Evolutionary conservation across 2,113 vertebrate species (phyloP).

Genomic region (Salminus brasiliensis): DNA sequence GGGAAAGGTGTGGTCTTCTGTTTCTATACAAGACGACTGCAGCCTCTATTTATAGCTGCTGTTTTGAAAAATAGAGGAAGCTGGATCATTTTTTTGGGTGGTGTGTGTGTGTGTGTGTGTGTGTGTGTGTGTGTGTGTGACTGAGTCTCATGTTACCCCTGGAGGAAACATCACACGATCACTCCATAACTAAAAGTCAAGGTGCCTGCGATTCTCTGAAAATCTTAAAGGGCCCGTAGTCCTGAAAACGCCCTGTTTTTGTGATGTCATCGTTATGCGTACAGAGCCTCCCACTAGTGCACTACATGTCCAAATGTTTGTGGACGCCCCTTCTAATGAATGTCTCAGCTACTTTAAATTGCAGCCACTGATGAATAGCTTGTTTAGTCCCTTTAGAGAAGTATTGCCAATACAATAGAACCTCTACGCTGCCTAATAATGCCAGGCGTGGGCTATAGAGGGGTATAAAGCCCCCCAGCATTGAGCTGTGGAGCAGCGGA

Average conservation of each 20-base stretch:
- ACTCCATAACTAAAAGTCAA: constrained; percentile 20
- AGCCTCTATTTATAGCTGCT: constrained; percentile 32
- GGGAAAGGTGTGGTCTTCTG: constrained; percentile 44
- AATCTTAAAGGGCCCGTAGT: neutral
- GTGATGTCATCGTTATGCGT: neutral
- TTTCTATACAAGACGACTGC: constrained; percentile 23
- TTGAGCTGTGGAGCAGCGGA: no score
- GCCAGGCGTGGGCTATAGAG: no score
- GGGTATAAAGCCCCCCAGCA: no score
- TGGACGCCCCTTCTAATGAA: no score
- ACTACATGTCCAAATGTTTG: no score
- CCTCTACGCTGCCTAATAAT: no score
- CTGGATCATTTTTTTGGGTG: neutral
- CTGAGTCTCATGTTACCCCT: neutral
- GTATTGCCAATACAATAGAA: no score
- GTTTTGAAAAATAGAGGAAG: constrained; percentile 40
- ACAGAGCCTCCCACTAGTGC: no score
- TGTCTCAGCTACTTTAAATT: no score
- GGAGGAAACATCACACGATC: constrained; percentile 29
- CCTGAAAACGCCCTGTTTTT: neutral
- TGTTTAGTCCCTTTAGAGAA: no score
- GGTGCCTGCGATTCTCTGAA: neutral
- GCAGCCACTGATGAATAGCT: no score
- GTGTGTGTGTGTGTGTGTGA: constrained; percentile 35
- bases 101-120: neutral